A percentile compares a stretch with the other conserved stretches of the same genome.
phyloP scores from a whole-genome alignment of 2,113 vertebrate genomes.

The Lampris incognitus region DNA sequence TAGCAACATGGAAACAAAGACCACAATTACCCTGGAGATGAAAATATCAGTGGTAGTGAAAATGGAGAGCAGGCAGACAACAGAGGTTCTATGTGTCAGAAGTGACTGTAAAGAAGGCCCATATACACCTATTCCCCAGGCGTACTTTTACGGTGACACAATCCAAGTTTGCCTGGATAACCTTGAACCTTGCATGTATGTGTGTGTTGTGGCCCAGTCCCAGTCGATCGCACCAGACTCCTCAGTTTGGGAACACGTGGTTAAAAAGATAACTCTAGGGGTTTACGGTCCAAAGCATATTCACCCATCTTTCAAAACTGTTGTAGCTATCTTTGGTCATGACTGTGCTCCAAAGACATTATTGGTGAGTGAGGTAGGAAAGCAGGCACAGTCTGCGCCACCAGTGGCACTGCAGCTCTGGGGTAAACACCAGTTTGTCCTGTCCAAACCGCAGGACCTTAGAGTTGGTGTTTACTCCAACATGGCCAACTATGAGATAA shows the following conservation, averaged over 20 bases:
- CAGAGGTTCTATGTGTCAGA: slow-evolving; percentile 88
- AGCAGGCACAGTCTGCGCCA: slow-evolving; percentile 82
- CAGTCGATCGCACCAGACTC: slow-evolving; percentile 84
- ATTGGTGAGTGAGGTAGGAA: slow-evolving; percentile 88
- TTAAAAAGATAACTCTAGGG: slow-evolving; percentile 91
- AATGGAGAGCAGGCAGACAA: slow-evolving; percentile 84
- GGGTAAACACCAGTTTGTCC: slow-evolving; percentile 94
- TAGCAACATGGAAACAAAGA: slow-evolving; percentile 93
- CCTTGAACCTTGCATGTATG: slow-evolving; percentile 95
- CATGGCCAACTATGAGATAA: slow-evolving; percentile 93
- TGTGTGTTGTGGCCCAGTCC: slow-evolving; percentile 88
- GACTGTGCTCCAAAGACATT: slow-evolving; percentile 94
- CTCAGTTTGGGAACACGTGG: slow-evolving; percentile 94
- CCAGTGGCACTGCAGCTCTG: slow-evolving; percentile 93
- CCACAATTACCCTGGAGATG: slow-evolving; percentile 88
- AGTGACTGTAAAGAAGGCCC: slow-evolving; percentile 94
- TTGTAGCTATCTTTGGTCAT: slow-evolving; percentile 93
- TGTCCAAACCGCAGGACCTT: slow-evolving; percentile 91
- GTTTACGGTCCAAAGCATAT: slow-evolving; percentile 97
- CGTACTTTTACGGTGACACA: slow-evolving; percentile 87
- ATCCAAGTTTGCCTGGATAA: slow-evolving; percentile 91
- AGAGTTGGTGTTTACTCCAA: slow-evolving; percentile 92
- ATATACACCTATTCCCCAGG: slow-evolving; percentile 81
- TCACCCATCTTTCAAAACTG: slow-evolving; percentile 95
- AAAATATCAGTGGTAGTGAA: slow-evolving; percentile 92